phyloP scores from a whole-genome alignment of 2,888 invertebrate genomes.

The Drosophila aldrichi region DNA sequence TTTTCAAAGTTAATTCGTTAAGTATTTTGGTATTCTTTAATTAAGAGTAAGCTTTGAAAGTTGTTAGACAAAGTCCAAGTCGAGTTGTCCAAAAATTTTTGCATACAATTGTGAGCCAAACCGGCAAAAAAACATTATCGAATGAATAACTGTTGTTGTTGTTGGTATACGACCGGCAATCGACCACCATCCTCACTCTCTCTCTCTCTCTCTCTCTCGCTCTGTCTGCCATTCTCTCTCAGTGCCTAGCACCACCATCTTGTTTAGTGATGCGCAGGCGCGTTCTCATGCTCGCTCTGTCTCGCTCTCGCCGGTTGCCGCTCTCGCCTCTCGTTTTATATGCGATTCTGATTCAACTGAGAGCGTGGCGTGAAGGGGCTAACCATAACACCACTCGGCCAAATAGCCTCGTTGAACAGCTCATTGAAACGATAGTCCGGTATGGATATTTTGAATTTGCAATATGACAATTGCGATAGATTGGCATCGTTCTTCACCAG shows the following conservation, averaged over 20 bases:
- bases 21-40: conserved; percentile 29
- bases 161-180: conserved; percentile 56
- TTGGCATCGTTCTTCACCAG: conserved; percentile 83
- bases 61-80: conserved; percentile 63
- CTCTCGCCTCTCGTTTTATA: conserved; percentile 64
- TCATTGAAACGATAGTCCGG: conserved; percentile 84
- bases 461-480: conserved; percentile 82
- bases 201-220: neutral
- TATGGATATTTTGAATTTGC: conserved; percentile 83
- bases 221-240: neutral
- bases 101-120: conserved; percentile 61
- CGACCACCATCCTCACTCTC: conserved; percentile 40
- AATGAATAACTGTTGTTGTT: conserved; percentile 50
- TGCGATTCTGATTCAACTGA: conserved; percentile 83
- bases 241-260: conserved; percentile 27
- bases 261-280: conserved; percentile 38
- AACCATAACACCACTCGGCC: conserved; percentile 84
- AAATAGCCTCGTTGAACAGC: conserved; percentile 83
- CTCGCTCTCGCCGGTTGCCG: conserved; percentile 4
- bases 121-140: conserved; percentile 54
- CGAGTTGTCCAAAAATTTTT: conserved; percentile 56
- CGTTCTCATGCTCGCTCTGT: conserved; percentile 12
- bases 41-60: conserved; percentile 60
- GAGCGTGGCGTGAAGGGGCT: conserved; percentile 83
- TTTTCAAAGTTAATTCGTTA: conserved; percentile 72